Evolutionary conservation across 2,797 vertebrate genomes (phyloP), one percentile per base, ranked within the genome.

Genomic region (Chaunax sp.): DNA sequence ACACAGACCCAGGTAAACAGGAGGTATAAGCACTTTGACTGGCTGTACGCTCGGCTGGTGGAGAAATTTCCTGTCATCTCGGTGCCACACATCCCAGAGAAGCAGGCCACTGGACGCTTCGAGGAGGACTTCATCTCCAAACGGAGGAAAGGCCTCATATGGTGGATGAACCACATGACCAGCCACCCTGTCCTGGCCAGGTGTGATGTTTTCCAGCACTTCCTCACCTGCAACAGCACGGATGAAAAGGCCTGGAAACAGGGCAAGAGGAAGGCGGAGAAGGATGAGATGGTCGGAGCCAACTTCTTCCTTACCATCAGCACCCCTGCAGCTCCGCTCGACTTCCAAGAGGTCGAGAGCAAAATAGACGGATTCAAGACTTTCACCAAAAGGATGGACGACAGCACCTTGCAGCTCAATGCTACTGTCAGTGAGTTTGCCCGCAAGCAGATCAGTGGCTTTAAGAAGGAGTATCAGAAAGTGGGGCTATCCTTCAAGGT

Each of bases 131-230:
- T 99, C 87, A 99, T 99, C 80, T 97, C 96, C 57, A 99, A 99
- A 82, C 94, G 98, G 64, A 92, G 96, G 83, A 98, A 97, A 79
- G 98, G 98, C 30, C 83, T 99, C 63, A 93, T 96, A 0, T 98
- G 96, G 96, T 99, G 98, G 98, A 99, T 99, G 97, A 96, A 96
- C 90, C 97, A 99, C 81, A 99, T 99, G 98, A 96, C 95, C 82
- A 98, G 96, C 84, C 97, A 99, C 86, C 98, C 98, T 0, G 96
- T 99, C 56, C 90, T 99, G 82, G 91, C 97, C 19, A 93, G 94
- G 69, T 99, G 97, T 0, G 97, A 99, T 1, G 98, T 96, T 19
- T 99, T 99, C 91, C 96, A 98, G 86, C 98, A 99, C 86, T 99
- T 99, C 84, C 94, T 99, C 62, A 95, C 94, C 56, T 99, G 98